phyloP scores from a whole-genome alignment of 1,140 invertebrate genomes.

The Drosophila funebris region DNA sequence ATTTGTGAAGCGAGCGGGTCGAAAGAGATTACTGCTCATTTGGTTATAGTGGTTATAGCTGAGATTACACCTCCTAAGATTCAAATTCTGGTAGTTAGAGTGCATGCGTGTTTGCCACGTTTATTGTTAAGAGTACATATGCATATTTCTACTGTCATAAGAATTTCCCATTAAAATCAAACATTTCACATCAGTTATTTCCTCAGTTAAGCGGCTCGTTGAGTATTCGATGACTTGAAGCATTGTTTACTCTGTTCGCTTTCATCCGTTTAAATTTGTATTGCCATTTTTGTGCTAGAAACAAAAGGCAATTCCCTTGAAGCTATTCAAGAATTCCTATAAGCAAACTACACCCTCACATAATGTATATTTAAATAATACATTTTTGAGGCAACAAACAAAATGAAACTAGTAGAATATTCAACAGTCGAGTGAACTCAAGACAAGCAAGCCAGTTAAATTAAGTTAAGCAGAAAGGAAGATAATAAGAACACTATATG shows the following conservation, averaged over 20 bases:
- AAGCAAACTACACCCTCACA: no score
- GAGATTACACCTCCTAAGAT: conserved; percentile 10
- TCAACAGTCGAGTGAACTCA: no score
- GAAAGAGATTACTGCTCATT: conserved; percentile 53
- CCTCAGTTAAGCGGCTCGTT: not conserved
- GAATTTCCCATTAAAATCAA: not conserved
- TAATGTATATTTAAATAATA: no score
- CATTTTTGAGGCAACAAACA: no score
- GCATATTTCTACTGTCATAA: not conserved
- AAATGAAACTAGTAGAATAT: no score
- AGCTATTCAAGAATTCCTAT: not conserved
- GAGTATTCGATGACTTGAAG: not conserved
- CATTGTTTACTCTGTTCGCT: not conserved
- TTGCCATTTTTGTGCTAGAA: not conserved
- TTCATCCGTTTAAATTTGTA: not conserved
- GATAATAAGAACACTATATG: no score
- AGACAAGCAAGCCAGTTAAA: no score
- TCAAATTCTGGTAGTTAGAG: not conserved
- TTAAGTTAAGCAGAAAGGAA: no score
- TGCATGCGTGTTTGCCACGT: no score
- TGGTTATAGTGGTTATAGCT: not conserved
- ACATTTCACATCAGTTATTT: no score
- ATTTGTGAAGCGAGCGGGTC: conserved; percentile 84
- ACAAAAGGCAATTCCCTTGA: not conserved
- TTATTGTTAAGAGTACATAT: no score